These are phyloP conservation scores for Hirtodrosophila histrioides DNA, from an alignment of 2,888 invertebrate species.

Conservation along the genomic window DNA sequence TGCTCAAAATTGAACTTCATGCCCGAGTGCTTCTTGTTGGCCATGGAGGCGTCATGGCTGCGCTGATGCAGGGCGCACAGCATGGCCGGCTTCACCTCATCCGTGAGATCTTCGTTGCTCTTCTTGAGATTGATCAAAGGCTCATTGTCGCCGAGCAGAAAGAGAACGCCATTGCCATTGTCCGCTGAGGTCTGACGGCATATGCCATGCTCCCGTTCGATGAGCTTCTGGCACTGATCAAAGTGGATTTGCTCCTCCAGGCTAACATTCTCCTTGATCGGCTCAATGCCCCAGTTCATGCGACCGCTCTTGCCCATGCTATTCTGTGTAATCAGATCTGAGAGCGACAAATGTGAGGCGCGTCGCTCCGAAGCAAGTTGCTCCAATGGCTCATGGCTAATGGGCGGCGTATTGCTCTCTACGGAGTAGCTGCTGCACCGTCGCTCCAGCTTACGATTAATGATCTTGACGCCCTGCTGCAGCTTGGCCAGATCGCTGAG, in stretches of 20 bases:
- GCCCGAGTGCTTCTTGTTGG: conserved; percentile 86
- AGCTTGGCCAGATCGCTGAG: conserved; percentile 76
- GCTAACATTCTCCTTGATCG: conserved; percentile 82
- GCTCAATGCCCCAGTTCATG: conserved; percentile 84
- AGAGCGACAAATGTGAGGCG: conserved; percentile 79
- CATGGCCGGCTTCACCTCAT: conserved; percentile 40
- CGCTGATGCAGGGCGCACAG: conserved; percentile 81
- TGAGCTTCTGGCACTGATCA: conserved; percentile 75
- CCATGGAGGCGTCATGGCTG: conserved; percentile 61
- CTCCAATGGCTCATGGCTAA: conserved; percentile 22
- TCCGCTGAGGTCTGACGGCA: conserved; percentile 52
- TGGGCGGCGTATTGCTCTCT: conserved; percentile 42
- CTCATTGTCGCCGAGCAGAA: conserved; percentile 90
- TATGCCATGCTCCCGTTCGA: conserved; percentile 76
- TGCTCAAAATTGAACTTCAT: conserved; percentile 90
- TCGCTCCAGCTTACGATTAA: conserved; percentile 73
- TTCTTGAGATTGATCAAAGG: conserved; percentile 88
- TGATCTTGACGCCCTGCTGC: conserved; percentile 66
- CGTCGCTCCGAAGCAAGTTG: conserved; percentile 57
- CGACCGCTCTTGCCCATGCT: conserved; percentile 83
- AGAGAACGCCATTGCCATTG: conserved; percentile 86
- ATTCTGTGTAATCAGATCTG: conserved; percentile 83
- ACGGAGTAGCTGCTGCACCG: conserved; percentile 70
- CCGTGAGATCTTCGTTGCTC: conserved; percentile 82
- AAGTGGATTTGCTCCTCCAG: conserved; percentile 82